Evolutionary conservation across 2,888 invertebrate genomes (phyloP).

Genomic region (Drosophila pseudotakahashii): DNA sequence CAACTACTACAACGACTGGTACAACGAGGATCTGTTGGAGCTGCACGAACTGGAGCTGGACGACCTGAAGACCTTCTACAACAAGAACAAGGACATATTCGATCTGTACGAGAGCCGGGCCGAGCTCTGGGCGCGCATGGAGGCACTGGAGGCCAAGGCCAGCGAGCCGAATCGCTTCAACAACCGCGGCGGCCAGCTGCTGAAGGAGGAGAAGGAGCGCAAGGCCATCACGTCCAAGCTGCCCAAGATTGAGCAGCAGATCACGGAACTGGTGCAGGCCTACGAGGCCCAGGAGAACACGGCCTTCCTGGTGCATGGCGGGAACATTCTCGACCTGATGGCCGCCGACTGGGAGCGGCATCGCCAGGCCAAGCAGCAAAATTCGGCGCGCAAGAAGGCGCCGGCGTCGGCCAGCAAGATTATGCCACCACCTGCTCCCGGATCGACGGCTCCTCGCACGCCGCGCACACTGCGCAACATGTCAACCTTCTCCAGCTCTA

Average conservation of each 20-base stretch:
- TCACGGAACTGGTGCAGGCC: conserved; percentile 85
- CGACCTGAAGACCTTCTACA: conserved; percentile 88
- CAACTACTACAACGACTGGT: conserved; percentile 88
- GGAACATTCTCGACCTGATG: conserved; percentile 87
- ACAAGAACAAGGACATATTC: conserved; percentile 88
- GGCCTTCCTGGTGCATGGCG: conserved; percentile 87
- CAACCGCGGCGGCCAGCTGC: conserved; percentile 93
- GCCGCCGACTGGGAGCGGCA: conserved; percentile 87
- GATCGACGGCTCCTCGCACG: conserved; percentile 57
- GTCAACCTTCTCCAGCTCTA: conserved; percentile 57
- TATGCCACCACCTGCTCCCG: conserved; percentile 46
- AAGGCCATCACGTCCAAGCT: conserved; percentile 89
- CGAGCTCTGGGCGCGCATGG: conserved; percentile 90
- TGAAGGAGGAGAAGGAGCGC: conserved; percentile 94
- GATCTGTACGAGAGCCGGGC: conserved; percentile 88
- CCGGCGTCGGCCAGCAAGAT: conserved; percentile 40
- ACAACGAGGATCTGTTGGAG: conserved; percentile 91
- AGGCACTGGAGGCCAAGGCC: conserved; percentile 90
- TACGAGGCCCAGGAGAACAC: conserved; percentile 86
- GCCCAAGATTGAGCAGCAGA: conserved; percentile 89
- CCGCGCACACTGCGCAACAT: conserved; percentile 74
- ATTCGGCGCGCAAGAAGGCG: conserved; percentile 84
- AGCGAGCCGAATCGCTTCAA: conserved; percentile 93
- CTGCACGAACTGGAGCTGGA: conserved; percentile 92
- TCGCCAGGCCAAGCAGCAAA: conserved; percentile 75